phyloP scores from a whole-genome alignment of 2,888 invertebrate species.

The Drosophila rubida region DNA sequence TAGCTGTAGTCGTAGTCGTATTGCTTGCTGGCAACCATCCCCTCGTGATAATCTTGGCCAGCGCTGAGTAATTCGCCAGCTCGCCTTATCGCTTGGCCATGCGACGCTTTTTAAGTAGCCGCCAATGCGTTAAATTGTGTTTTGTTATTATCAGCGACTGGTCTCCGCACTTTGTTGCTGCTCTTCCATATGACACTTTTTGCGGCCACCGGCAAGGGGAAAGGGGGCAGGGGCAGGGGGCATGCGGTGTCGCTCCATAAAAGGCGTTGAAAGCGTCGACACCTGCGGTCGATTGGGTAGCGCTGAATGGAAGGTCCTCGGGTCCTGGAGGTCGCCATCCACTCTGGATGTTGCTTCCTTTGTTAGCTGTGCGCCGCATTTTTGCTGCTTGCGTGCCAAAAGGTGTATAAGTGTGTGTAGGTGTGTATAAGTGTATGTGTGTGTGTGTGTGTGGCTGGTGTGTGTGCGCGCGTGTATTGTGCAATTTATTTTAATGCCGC shows the following conservation, averaged over 20 bases:
- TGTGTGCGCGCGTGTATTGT: slow-evolving; percentile 55
- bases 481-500: slow-evolving; percentile 78
- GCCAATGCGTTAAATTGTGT: slow-evolving; percentile 78
- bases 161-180: slow-evolving; percentile 25
- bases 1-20: not conserved
- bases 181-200: slow-evolving; percentile 71
- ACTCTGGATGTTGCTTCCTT: slow-evolving; percentile 25
- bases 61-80: slow-evolving; percentile 24
- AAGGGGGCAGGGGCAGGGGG: not conserved
- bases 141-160: slow-evolving; percentile 70
- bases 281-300: slow-evolving; percentile 64
- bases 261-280: slow-evolving; percentile 74
- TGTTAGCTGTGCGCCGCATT: slow-evolving; percentile 42
- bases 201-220: not conserved
- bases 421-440: not conserved
- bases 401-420: slow-evolving; percentile 1
- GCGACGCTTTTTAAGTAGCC: slow-evolving; percentile 79
- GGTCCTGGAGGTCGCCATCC: slow-evolving; percentile 23
- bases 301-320: slow-evolving; percentile 31
- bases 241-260: slow-evolving; percentile 39
- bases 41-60: slow-evolving; percentile 35
- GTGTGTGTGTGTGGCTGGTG: not conserved
- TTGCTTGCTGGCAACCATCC: slow-evolving; percentile 2
- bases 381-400: slow-evolving; percentile 43
- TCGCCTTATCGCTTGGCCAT: slow-evolving; percentile 71